These are phyloP conservation scores for Asteroscopus sphinx DNA, from an alignment of 2,888 invertebrate genomes.

Conservation along the genomic window DNA sequence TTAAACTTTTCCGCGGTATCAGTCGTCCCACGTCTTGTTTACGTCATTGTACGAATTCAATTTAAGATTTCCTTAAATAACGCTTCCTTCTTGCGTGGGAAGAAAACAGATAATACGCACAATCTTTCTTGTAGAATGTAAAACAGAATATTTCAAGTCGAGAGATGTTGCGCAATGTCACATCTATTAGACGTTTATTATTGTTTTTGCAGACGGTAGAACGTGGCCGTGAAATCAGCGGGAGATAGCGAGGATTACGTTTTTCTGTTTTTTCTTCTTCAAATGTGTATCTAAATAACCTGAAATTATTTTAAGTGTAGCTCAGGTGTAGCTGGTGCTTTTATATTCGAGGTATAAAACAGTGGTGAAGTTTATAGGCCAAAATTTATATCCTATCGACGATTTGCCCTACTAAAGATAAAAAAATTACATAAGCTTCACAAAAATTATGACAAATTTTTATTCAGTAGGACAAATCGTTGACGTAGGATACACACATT, in stretches of 20 bases:
- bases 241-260: constrained; percentile 1
- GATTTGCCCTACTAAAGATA: too few species aligned
- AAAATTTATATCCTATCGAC: too few species aligned
- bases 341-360: too few species aligned
- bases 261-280: neutral
- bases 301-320: too few species aligned
- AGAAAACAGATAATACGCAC: constrained; percentile 11
- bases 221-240: constrained; percentile 7
- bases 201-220: constrained; percentile 1
- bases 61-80: constrained; percentile 22
- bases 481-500: too few species aligned
- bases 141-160: neutral
- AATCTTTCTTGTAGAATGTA: constrained; percentile 3
- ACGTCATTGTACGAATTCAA: constrained; percentile 20
- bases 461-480: too few species aligned
- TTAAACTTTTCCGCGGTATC: constrained; percentile 1
- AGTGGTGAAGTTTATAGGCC: too few species aligned
- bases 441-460: too few species aligned
- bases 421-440: too few species aligned
- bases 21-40: constrained; percentile 2
- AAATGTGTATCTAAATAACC: too few species aligned
- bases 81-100: constrained; percentile 36
- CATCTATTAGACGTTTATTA: constrained; percentile 6
- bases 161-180: neutral
- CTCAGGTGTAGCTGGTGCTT: too few species aligned